Conservation (phyloP, 2,888 invertebrate species). For the Maniola hyperantus region DNA sequence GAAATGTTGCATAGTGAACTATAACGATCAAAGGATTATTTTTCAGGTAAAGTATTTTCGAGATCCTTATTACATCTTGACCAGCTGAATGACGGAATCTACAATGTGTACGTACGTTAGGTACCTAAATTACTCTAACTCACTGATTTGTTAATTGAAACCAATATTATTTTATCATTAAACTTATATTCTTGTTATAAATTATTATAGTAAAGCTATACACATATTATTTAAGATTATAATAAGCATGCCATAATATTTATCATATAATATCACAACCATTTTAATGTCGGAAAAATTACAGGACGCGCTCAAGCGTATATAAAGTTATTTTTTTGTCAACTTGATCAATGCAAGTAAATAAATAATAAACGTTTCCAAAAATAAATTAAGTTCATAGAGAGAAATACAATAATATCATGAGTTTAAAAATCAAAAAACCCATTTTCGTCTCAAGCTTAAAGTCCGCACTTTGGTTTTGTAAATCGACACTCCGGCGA, state of each 20-base stretch:
- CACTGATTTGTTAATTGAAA: neutral
- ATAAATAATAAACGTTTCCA: neutral
- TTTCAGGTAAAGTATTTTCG: no score
- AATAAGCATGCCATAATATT: neutral
- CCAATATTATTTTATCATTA: neutral
- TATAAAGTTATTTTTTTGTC: neutral
- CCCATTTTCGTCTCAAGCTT: slow-evolving; percentile 44
- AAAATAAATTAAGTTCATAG: slow-evolving; percentile 14
- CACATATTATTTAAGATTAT: no score
- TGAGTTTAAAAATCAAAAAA: slow-evolving; percentile 23
- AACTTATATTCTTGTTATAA: slow-evolving; percentile 7
- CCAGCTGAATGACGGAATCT: no score
- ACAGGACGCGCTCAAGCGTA: neutral
- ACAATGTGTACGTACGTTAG: no score
- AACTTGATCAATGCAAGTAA: no score
- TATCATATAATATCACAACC: slow-evolving; percentile 12
- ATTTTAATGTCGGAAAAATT: neutral
- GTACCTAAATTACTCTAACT: no score
- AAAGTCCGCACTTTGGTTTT: slow-evolving; percentile 58
- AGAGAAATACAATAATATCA: slow-evolving; percentile 18
- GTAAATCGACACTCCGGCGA: slow-evolving; percentile 59
- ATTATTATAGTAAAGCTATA: neutral
- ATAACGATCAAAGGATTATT: no score
- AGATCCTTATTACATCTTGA: no score
- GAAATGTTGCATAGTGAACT: no score